phyloP scores from a whole-genome alignment of 2,113 vertebrate genomes.

The Uropsilus gracilis region DNA sequence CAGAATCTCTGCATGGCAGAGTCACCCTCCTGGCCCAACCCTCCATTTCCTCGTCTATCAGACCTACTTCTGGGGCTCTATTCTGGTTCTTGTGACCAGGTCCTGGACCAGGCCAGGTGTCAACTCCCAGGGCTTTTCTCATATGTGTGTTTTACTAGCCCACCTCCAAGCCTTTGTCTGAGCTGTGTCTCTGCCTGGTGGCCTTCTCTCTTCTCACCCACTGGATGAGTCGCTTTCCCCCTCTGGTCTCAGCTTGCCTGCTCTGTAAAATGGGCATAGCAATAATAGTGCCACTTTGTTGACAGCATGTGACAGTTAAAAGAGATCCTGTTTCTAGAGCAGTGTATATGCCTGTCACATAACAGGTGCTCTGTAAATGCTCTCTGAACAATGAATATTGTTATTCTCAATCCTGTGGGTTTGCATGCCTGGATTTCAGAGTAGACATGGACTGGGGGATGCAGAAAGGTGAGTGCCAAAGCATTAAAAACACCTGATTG shows the following conservation, averaged over 20 bases:
- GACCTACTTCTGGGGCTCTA: background rate
- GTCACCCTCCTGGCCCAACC: background rate
- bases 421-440: background rate
- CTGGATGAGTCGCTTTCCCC: background rate
- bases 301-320: background rate
- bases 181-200: background rate
- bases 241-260: background rate
- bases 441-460: background rate
- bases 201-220: background rate
- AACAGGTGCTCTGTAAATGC: background rate
- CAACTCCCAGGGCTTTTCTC: background rate
- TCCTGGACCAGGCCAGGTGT: background rate
- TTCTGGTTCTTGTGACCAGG: background rate
- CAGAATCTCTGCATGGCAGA: background rate
- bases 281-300: no score
- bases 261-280: background rate
- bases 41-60: background rate
- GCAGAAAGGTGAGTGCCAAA: background rate
- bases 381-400: background rate
- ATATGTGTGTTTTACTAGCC: no score
- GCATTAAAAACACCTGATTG: background rate
- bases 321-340: background rate
- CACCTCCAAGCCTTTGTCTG: background rate
- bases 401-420: background rate
- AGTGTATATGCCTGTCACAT: background rate